These are phyloP conservation scores for Notolepis coatsorum DNA, from an alignment of 2,797 vertebrate genomes.

Conservation along the genomic window DNA sequence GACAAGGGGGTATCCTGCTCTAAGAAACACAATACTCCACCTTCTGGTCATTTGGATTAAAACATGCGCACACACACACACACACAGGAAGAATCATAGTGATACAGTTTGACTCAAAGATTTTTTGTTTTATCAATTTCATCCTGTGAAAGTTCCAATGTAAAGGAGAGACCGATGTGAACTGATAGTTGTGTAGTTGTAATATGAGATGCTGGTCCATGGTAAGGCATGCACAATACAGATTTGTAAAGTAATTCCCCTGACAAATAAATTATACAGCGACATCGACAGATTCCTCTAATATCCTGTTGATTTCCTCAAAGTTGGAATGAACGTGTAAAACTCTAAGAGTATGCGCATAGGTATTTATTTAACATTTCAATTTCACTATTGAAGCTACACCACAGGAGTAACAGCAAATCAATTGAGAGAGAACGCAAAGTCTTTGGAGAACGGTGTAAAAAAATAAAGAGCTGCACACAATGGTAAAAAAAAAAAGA, in stretches of 20 bases:
- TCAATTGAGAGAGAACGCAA: slow-evolving; percentile 52
- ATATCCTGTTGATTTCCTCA: slow-evolving; percentile 3
- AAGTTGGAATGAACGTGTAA: slow-evolving; percentile 48
- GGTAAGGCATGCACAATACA: slow-evolving; percentile 47
- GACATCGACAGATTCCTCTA: slow-evolving; percentile 10
- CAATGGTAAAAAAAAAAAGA: slow-evolving; percentile 38
- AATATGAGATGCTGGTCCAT: slow-evolving; percentile 28
- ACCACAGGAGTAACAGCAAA: slow-evolving; percentile 66
- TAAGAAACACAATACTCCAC: slow-evolving; percentile 52
- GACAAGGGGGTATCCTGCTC: background rate
- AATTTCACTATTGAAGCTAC: slow-evolving; percentile 53
- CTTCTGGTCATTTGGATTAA: slow-evolving; percentile 66
- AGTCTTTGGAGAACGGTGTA: slow-evolving; percentile 71
- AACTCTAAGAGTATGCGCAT: slow-evolving; percentile 51
- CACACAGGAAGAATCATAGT: slow-evolving; percentile 8
- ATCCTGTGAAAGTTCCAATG: slow-evolving; percentile 4
- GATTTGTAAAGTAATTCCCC: slow-evolving; percentile 7
- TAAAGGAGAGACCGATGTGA: slow-evolving; percentile 17
- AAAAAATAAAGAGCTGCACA: slow-evolving; percentile 47
- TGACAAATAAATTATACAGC: slow-evolving; percentile 23
- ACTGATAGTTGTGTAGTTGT: slow-evolving; percentile 40
- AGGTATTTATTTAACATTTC: slow-evolving; percentile 76
- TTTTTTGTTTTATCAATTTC: slow-evolving; percentile 48
- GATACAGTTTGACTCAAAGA: slow-evolving; percentile 23
- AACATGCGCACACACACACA: no score